Conservation (phyloP, 2,797 vertebrate genomes). For the Taenioides sp. region DNA sequence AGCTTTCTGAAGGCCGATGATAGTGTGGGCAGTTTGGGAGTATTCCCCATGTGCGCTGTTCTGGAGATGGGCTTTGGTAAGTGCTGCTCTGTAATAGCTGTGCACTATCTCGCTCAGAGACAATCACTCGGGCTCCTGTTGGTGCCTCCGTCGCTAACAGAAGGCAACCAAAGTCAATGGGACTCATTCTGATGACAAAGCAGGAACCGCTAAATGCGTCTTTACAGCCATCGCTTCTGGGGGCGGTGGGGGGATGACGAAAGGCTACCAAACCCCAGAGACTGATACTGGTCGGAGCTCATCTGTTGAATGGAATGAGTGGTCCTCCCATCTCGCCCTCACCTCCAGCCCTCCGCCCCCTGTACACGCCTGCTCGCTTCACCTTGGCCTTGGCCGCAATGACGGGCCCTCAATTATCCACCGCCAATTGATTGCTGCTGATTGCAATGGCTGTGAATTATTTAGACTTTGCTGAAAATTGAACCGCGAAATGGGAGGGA, state of each 20-base stretch:
- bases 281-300: conserved; percentile 38
- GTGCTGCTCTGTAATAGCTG: conserved; percentile 35
- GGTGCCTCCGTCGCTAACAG: conserved; percentile 56
- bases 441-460: conserved; percentile 73
- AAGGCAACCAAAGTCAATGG: conserved; percentile 70
- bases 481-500: conserved; percentile 34
- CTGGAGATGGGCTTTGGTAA: conserved; percentile 23
- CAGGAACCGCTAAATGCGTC: conserved; percentile 65
- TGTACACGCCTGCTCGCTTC: conserved; percentile 33
- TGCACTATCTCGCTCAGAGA: conserved; percentile 46
- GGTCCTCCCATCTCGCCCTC: conserved; percentile 32
- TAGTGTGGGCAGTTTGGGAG: conserved; percentile 31
- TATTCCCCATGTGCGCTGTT: conserved; percentile 30
- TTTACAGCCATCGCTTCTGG: conserved; percentile 54
- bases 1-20: conserved; percentile 33
- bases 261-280: conserved; percentile 42
- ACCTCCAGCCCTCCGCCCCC: conserved; percentile 47
- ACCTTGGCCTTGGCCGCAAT: conserved; percentile 66
- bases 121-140: conserved; percentile 44
- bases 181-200: conserved; percentile 71
- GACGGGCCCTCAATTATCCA: conserved; percentile 73
- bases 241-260: conserved; percentile 38
- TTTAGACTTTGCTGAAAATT: conserved; percentile 70
- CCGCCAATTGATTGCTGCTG: conserved; percentile 67
- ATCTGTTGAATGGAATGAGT: conserved; percentile 64